Evolutionary conservation across 2,797 vertebrate species (phyloP).

Genomic region (Delichon dasypus): DNA sequence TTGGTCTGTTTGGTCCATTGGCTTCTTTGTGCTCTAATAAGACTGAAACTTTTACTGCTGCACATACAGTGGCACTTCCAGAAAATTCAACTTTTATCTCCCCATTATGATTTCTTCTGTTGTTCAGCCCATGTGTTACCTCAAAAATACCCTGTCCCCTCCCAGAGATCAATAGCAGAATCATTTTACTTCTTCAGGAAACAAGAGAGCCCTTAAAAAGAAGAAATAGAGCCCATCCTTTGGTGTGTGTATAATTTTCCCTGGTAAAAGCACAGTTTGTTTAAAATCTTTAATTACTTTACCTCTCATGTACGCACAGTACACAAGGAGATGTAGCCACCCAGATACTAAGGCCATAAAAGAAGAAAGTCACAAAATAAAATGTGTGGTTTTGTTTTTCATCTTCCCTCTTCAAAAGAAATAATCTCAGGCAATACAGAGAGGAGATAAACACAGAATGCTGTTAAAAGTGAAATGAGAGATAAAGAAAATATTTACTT

Average conservation of each 20-base stretch:
- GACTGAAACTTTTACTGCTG: not conserved
- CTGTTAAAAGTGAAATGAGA: not conserved
- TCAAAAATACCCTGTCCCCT: not conserved
- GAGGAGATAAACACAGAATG: not conserved
- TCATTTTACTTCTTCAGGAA: not conserved
- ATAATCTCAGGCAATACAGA: not conserved
- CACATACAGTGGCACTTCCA: not conserved
- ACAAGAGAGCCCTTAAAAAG: not conserved
- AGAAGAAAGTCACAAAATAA: slow-evolving; percentile 9
- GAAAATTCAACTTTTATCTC: not conserved
- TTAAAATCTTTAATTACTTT: slow-evolving; percentile 33
- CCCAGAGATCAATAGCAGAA: not conserved
- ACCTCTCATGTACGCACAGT: not conserved
- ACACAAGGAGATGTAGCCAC: not conserved
- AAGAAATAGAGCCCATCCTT: not conserved
- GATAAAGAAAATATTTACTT: not conserved
- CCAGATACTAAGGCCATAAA: slow-evolving; percentile 11
- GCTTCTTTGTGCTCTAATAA: not conserved
- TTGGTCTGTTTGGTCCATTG: not conserved
- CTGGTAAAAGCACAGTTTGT: not conserved
- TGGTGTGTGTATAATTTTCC: not conserved
- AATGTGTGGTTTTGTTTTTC: not conserved
- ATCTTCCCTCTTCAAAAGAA: not conserved
- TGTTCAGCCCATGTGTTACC: not conserved
- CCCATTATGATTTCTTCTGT: not conserved